Conservation (phyloP, 2,113 vertebrate species). For the Pseudorectes ferrugineus region DNA sequence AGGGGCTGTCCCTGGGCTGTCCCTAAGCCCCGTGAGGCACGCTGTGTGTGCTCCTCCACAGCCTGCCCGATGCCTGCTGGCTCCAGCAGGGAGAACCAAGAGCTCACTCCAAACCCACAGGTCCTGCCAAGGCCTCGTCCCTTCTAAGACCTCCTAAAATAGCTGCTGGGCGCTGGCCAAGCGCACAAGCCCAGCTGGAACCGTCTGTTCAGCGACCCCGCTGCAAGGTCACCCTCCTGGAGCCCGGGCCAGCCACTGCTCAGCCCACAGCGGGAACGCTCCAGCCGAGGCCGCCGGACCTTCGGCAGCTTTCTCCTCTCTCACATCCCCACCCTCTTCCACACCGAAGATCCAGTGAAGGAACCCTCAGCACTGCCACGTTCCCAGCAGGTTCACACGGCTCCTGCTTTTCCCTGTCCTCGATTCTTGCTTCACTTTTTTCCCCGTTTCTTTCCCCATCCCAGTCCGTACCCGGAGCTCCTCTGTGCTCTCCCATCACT, state of each 20-base stretch:
- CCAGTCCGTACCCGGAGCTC: rapidly evolving
- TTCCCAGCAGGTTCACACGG: background rate
- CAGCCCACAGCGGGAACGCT: rapidly evolving
- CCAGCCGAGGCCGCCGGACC: rapidly evolving
- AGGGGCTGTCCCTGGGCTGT: background rate
- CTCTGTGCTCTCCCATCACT: rapidly evolving
- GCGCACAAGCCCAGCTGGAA: background rate
- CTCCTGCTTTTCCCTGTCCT: background rate
- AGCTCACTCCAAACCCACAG: background rate
- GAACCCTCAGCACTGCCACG: rapidly evolving
- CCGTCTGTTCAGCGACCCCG: background rate
- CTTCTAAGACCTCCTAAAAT: background rate
- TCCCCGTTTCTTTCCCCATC: rapidly evolving
- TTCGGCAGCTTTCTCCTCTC: background rate
- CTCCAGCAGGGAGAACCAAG: background rate
- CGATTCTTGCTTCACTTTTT: background rate
- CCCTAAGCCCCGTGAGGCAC: background rate
- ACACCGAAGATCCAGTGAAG: rapidly evolving
- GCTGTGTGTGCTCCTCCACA: rapidly evolving
- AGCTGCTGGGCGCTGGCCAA: conserved; percentile 28
- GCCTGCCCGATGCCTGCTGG: background rate
- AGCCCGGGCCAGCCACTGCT: background rate
- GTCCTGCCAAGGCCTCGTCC: background rate
- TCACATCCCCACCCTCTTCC: background rate
- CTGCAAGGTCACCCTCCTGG: background rate